Evolutionary conservation across 2,113 vertebrate species (phyloP).

Genomic region (Myotis davidii): DNA sequence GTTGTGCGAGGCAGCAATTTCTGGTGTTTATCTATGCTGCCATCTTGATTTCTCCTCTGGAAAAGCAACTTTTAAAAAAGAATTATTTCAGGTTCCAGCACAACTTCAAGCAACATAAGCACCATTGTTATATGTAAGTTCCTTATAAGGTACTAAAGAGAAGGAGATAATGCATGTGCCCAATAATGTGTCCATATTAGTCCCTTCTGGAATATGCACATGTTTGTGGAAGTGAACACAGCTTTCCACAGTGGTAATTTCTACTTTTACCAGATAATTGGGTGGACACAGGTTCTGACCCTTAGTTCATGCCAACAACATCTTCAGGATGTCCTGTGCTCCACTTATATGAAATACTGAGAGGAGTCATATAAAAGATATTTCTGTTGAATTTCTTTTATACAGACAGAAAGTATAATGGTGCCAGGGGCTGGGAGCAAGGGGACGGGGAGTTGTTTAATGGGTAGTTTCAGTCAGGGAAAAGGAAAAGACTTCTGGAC

Average conservation of each 20-base stretch:
- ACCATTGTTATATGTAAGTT: background rate
- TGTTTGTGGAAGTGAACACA: background rate
- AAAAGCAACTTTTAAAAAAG: background rate
- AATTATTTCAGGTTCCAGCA: background rate
- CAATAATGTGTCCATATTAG: background rate
- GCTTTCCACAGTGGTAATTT: background rate
- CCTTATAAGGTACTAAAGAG: no score
- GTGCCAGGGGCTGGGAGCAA: no score
- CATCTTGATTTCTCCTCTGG: background rate
- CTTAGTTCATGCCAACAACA: background rate
- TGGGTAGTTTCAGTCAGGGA: no score
- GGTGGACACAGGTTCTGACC: background rate
- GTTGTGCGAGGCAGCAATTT: no score
- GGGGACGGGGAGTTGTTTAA: no score
- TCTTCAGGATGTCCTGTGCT: background rate
- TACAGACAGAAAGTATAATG: no score
- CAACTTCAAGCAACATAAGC: background rate
- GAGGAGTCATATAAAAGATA: no score
- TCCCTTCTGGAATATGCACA: background rate
- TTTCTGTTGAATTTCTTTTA: no score
- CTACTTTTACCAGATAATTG: background rate
- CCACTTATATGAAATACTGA: no score
- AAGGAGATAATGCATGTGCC: background rate
- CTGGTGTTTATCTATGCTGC: no score
- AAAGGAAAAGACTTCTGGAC: no score